Evolutionary conservation across 2,888 invertebrate species (phyloP).

Genomic region (Stegophylla sp.): DNA sequence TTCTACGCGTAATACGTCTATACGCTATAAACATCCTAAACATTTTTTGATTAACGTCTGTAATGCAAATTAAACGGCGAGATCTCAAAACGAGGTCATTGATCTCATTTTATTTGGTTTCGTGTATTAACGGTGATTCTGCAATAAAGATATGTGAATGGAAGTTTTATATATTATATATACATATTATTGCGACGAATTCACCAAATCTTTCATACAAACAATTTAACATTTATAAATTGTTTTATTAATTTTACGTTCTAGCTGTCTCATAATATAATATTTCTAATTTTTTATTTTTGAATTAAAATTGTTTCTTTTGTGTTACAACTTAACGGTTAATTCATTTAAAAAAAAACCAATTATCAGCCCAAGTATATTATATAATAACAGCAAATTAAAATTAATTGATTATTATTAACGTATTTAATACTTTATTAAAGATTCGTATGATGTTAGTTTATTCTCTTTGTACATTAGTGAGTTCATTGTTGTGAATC

Average conservation of each 20-base stretch:
- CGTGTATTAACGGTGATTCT: conserved; percentile 21
- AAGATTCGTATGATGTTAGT: no score
- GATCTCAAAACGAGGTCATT: conserved; percentile 43
- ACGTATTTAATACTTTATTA: no score
- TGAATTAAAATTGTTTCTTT: no score
- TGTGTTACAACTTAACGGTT: no score
- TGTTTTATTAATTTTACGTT: not conserved
- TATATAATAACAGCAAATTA: no score
- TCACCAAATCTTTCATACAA: conserved; percentile 1
- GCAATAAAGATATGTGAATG: conserved; percentile 18
- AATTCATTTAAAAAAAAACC: no score
- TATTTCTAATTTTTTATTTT: no score
- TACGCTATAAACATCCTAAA: not conserved
- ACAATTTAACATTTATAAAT: not conserved
- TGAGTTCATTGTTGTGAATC: not conserved
- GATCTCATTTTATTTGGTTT: conserved; percentile 31
- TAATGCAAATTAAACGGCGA: conserved; percentile 39
- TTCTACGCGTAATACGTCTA: no score
- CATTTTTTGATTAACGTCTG: conserved; percentile 11
- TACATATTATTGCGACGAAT: not conserved
- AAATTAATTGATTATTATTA: no score
- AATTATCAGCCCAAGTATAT: no score
- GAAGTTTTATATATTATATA: conserved; percentile 2
- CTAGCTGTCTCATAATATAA: no score
- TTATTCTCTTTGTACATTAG: not conserved